A percentile compares a stretch with the other conserved stretches of the same genome.
Evolutionary conservation across 2,888 invertebrate species (phyloP).

Genomic region (Agrochola lota): DNA sequence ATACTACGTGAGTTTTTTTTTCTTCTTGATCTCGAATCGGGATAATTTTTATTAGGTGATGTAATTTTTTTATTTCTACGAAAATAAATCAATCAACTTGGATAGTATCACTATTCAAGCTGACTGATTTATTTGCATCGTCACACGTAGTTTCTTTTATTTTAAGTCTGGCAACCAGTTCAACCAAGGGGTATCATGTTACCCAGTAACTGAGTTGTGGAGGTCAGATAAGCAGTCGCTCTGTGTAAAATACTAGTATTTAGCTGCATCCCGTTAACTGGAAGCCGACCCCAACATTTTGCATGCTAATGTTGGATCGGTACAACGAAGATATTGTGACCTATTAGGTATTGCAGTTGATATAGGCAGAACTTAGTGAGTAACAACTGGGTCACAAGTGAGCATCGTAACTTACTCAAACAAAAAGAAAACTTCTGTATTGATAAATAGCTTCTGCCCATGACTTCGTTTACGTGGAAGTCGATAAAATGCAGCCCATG

Average conservation of each 20-base stretch:
- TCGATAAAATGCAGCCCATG: too few relatives aligned
- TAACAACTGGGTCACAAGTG: not conserved
- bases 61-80: too few relatives aligned
- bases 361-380: not conserved
- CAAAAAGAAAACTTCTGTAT: not conserved
- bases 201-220: not conserved
- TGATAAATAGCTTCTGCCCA: too few relatives aligned
- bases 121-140: too few relatives aligned
- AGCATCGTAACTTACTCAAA: not conserved
- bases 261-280: not conserved
- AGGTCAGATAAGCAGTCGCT: too few relatives aligned
- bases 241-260: not conserved
- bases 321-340: not conserved
- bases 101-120: too few relatives aligned
- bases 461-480: too few relatives aligned
- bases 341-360: not conserved
- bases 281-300: not conserved
- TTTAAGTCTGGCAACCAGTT: not conserved
- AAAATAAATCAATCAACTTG: not conserved
- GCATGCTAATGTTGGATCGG: not conserved
- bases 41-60: not conserved
- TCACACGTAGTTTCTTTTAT: not conserved
- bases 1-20: slow-evolving; percentile 81
- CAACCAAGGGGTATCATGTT: not conserved
- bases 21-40: not conserved